Base-by-base conservation (phyloP, 2,797 vertebrate species). In the Neosilurus hyrtlii region DNA sequence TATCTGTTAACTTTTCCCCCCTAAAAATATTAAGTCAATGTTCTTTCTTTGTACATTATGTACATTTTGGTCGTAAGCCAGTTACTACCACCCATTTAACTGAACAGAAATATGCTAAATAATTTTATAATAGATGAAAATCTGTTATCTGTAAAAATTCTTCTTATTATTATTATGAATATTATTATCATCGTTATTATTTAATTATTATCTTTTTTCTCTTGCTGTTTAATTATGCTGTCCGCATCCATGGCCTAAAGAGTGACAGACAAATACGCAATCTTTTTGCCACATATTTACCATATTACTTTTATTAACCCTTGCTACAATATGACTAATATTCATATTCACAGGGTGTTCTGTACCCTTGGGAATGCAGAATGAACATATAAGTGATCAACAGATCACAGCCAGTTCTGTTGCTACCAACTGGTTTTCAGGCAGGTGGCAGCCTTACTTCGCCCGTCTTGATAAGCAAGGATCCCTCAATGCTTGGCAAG, bases 291-390 rank as follows among this genome's bases (percentile, higher is more conserved):
- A 61, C 56, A n/a, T 1, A 16, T 12, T 61, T 24, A 49, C 26
- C 1, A 3, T 51, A 9, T 78, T 16, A 65, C 3, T 65, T 51
- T 18, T 65, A 6, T 78, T 24, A 78, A n/a, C 20, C 35, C 16
- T 4, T 14, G 20, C 15, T 68, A 30, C 15, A 75, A 14, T 9
- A 57, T 65, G 37, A 20, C 16, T 54, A 26, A 72, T 68, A n/a
- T 67, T 61, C 80, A 12, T 84, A 62, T 61, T 30, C 84, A 51
- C 88, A 99, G 98, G 96, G 35, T 99, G 98, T 82, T 98, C 96
- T 10, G 93, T 95, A 73, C 96, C 97, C 1, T 90, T 99, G 86
- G 98, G 98, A 86, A 95, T 99, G 93, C 95, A 98, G 91, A 95
- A 54, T 15, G 84, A 92, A 56, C 78, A 84, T 79, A 98, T 99